Conservation (phyloP, 2,113 vertebrate genomes). For the Periophthalmodon schlosseri region DNA sequence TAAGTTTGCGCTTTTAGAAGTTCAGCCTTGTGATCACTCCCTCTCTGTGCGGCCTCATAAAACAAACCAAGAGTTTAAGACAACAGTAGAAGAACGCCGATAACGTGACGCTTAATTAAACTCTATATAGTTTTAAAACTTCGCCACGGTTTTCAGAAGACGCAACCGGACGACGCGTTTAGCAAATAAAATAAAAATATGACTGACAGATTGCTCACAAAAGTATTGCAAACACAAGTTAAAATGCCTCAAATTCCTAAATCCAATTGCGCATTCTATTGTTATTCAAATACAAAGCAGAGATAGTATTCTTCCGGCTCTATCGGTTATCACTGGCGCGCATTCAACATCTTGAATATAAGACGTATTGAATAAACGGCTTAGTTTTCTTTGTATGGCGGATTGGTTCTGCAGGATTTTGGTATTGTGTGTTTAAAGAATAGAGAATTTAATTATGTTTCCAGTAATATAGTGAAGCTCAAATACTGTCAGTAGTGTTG, state of each 20-base stretch:
- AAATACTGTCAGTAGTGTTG: not conserved
- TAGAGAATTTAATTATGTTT: conserved; percentile 33
- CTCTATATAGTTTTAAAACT: conserved; percentile 35
- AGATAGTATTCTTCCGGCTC: conserved; percentile 46
- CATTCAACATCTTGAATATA: conserved; percentile 62
- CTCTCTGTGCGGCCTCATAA: not conserved
- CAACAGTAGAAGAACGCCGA: conserved; percentile 39
- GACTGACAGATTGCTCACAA: conserved; percentile 40
- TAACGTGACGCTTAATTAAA: conserved; percentile 49
- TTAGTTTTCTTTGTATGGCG: conserved; percentile 43
- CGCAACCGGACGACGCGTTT: conserved; percentile 27
- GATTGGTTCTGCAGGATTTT: conserved; percentile 45
- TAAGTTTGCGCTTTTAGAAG: not conserved
- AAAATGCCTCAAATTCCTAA: conserved; percentile 27
- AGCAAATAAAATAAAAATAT: conserved; percentile 33
- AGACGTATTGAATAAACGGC: conserved; percentile 44
- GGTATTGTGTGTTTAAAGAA: conserved; percentile 47
- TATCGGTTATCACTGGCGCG: conserved; percentile 65
- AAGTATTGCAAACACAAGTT: conserved; percentile 30
- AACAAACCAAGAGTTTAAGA: conserved; percentile 21
- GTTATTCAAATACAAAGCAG: conserved; percentile 58
- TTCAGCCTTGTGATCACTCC: conserved; percentile 15
- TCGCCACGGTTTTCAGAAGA: conserved; percentile 9
- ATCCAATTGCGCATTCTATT: conserved; percentile 40
- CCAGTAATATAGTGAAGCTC: conserved; percentile 36